A percentile compares a stretch with the other conserved stretches of the same genome.
Evolutionary conservation across 1,140 invertebrate species (phyloP).

Genomic region (Gryon sp.): DNA sequence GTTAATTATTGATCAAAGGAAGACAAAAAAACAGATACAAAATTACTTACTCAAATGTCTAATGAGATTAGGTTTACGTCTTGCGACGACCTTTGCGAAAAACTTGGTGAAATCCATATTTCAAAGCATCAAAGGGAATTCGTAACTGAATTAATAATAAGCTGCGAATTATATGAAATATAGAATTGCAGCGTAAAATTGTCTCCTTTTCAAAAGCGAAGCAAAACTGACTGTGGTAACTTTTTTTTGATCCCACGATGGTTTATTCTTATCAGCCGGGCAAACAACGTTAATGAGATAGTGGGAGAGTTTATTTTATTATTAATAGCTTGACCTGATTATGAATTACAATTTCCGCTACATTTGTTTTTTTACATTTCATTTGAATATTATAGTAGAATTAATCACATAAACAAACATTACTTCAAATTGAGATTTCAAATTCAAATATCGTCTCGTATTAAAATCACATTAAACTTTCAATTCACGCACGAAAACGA

Average conservation of each 20-base stretch:
- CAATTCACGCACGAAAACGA: too few species aligned
- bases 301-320: slow-evolving; percentile 14
- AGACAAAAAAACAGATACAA: too few species aligned
- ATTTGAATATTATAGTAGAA: too few species aligned
- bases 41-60: slow-evolving; percentile 68
- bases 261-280: slow-evolving; percentile 27
- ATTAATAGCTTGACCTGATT: slow-evolving; percentile 27
- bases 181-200: too few species aligned
- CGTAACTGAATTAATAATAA: background rate
- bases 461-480: too few species aligned
- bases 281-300: slow-evolving; percentile 29
- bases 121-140: background rate
- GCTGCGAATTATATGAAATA: too few species aligned
- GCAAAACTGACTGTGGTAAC: slow-evolving; percentile 9
- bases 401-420: too few species aligned
- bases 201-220: background rate
- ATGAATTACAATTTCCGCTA: slow-evolving; percentile 3
- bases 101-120: slow-evolving; percentile 70
- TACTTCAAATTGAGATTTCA: too few species aligned
- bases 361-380: too few species aligned
- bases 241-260: slow-evolving; percentile 13
- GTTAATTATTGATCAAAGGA: slow-evolving; percentile 7
- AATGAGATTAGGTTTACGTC: slow-evolving; percentile 68
- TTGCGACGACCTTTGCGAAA: slow-evolving; percentile 59
- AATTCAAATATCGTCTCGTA: too few species aligned